Conservation (phyloP, 2,797 vertebrate genomes). For the Acanthornis magna region DNA sequence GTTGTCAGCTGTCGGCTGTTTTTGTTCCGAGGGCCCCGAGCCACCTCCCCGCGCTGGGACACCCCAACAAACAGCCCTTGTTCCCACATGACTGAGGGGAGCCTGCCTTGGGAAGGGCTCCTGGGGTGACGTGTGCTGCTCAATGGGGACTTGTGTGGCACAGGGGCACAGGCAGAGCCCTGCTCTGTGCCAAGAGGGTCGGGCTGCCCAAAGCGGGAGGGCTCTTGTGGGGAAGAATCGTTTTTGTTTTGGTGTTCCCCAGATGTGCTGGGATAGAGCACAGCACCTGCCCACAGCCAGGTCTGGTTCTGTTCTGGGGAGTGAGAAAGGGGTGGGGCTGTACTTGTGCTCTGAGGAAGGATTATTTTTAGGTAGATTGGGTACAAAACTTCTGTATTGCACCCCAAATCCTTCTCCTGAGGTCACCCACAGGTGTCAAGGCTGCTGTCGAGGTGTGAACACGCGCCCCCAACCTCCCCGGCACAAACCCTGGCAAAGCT, state of each 20-base stretch:
- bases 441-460: rapidly evolving
- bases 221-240: rapidly evolving
- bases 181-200: neutral
- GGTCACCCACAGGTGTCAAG: rapidly evolving
- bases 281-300: neutral
- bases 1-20: conserved; percentile 68
- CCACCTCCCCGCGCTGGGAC: conserved; percentile 18
- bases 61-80: conserved; percentile 43
- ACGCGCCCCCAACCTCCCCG: rapidly evolving
- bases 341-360: neutral
- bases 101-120: neutral
- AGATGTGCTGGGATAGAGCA: rapidly evolving
- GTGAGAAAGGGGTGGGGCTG: rapidly evolving
- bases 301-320: rapidly evolving
- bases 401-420: too few species aligned
- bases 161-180: neutral
- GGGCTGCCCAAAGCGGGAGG: rapidly evolving
- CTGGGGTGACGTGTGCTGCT: neutral
- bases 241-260: neutral
- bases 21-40: conserved; percentile 15
- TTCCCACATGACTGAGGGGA: neutral
- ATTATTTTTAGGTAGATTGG: neutral
- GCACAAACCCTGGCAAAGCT: rapidly evolving
- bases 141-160: neutral
- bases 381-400: neutral